Percentiles rank a stretch among this genome's conserved stretches.
Conservation (phyloP, 2,797 vertebrate genomes). For the Sebastiscus tertius region DNA sequence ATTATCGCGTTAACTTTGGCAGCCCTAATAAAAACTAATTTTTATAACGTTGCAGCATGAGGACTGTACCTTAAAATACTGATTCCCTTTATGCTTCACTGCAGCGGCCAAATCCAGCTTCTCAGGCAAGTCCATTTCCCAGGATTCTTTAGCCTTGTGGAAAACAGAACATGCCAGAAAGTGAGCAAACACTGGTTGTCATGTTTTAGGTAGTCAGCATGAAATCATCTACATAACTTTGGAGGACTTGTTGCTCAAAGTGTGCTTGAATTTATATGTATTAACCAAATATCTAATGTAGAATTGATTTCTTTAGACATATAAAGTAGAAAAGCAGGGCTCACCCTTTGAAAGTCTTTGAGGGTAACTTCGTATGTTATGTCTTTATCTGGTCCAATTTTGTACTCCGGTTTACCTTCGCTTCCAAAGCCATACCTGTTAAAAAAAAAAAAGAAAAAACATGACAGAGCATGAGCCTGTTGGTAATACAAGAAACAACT, state of each 20-base stretch:
- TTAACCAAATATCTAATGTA: neutral
- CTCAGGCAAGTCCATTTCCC: slow-evolving; percentile 97
- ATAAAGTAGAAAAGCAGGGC: neutral
- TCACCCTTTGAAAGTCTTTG: slow-evolving; percentile 94
- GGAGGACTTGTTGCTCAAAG: neutral
- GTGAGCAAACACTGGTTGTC: neutral
- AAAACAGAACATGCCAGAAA: slow-evolving; percentile 11
- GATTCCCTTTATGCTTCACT: slow-evolving; percentile 94
- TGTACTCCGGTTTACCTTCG: slow-evolving; percentile 88
- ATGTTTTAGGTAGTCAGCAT: neutral
- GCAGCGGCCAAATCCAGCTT: slow-evolving; percentile 87
- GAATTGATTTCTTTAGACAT: neutral
- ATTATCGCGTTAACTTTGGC: too few species aligned
- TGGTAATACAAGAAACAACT: neutral
- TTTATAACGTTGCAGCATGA: neutral
- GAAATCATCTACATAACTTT: neutral
- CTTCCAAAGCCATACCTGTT: slow-evolving; percentile 93
- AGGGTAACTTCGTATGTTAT: slow-evolving; percentile 93
- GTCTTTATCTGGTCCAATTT: slow-evolving; percentile 89
- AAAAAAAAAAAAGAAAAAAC: neutral
- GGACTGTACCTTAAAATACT: slow-evolving; percentile 91
- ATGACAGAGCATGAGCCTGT: neutral
- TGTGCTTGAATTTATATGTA: neutral
- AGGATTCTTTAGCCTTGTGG: slow-evolving; percentile 93
- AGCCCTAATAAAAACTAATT: too few species aligned